Evolutionary conservation across 1,140 invertebrate species (phyloP), one percentile per base, ranked within the genome.

Genomic region (Drosophila cardini): DNA sequence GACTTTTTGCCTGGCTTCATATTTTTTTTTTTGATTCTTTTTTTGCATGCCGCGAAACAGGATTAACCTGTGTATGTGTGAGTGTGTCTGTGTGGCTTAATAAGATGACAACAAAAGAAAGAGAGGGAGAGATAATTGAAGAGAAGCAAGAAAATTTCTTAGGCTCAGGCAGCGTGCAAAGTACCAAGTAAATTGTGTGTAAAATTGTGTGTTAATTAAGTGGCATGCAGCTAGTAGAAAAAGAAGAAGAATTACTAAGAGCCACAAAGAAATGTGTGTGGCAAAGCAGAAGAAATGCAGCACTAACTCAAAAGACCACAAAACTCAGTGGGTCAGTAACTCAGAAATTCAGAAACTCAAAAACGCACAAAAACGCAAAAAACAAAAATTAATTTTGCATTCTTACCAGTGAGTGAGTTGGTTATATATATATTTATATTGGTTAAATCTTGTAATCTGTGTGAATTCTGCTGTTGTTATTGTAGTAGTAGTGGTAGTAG

Each of bases 341-440:
- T n/a, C 0, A 26, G 40, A n/a, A 68, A 73, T 16, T 42, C 46
- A 73, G 63, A 26, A 78, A 83, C 72, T 58, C 68, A 26, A 80
- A 83, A n/a, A n/a, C n/a, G n/a, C n/a, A n/a, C n/a, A n/a, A n/a
- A n/a, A n/a, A n/a, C n/a, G n/a, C n/a, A n/a, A n/a, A n/a, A n/a
- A 86, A 78, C 52, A 60, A 70, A 74, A 74, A 15, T 70, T 58
- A 62, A 86, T 87, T 78, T 89, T 87, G 84, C 83, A 89, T 87
- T 87, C 83, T 87, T 87, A 87, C 83, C 83, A 73, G 82, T 87
- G 83, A 65, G 63, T 68, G 74, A 72, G 69, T 76, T 84, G 53
- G 52, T 78, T 78, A 45, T 75, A 72, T 62, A 62, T 73, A 42
- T 72, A 70, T 57, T 69, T 61, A 48, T 73, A 56, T 73, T 26